Percentiles rank a stretch among this genome's conserved stretches.
Conservation (phyloP, 2,113 vertebrate genomes). For the Brachyhypopomus gauderio region DNA sequence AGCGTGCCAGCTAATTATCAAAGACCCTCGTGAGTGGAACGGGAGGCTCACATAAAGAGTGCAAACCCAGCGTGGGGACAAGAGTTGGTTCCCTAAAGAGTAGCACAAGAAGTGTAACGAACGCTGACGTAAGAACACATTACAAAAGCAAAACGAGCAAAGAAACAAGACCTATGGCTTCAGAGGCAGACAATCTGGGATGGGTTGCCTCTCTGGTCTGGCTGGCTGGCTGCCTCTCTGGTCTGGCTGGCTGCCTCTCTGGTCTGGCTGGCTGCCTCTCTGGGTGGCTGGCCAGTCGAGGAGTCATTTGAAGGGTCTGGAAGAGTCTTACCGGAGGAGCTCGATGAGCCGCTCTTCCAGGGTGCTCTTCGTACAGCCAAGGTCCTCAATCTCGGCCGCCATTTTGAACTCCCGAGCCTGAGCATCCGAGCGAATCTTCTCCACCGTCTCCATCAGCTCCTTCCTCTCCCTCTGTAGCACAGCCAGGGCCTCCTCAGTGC, state of each 20-base stretch:
- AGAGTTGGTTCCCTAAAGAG: not conserved
- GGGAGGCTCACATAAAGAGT: not conserved
- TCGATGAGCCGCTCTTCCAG: constrained; percentile 94
- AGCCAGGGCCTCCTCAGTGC: constrained; percentile 77
- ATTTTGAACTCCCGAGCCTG: constrained; percentile 78
- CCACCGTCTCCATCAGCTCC: constrained; percentile 75
- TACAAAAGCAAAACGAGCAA: not conserved
- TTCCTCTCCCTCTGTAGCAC: constrained; percentile 69
- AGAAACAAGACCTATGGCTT: not conserved
- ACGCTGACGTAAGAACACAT: constrained; percentile 29
- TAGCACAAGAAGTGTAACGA: not conserved
- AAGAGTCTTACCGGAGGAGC: constrained; percentile 81
- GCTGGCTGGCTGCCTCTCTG: too few species aligned
- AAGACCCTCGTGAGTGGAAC: too few species aligned
- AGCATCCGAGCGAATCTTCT: constrained; percentile 69
- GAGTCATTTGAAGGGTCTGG: not conserved
- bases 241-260: too few species aligned
- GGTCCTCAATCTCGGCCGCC: constrained; percentile 87
- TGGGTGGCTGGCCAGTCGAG: not conserved
- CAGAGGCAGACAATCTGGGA: not conserved
- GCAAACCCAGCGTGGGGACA: not conserved
- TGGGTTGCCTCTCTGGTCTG: too few species aligned
- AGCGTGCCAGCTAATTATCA: too few species aligned
- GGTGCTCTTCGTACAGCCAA: constrained; percentile 84
- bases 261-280: too few species aligned